A percentile compares a stretch with the other conserved stretches of the same genome.
Evolutionary conservation across 2,113 vertebrate species (phyloP).

Genomic region (Lophotis ruficrista): DNA sequence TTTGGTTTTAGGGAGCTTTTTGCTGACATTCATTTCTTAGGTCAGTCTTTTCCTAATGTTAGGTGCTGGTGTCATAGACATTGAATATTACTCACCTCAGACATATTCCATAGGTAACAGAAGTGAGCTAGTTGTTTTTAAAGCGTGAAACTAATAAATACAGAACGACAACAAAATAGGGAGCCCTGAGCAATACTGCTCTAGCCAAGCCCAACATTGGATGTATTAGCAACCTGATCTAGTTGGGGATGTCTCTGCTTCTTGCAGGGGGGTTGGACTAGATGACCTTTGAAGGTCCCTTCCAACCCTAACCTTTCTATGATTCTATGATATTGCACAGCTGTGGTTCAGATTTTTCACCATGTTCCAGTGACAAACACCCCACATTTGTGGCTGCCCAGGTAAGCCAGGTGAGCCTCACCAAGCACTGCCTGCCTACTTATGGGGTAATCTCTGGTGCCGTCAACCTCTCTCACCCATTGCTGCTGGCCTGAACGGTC

Average conservation of each 20-base stretch:
- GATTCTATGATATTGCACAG: background rate
- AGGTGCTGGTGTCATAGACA: background rate
- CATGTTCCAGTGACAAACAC: background rate
- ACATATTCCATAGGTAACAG: background rate
- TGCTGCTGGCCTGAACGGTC: background rate
- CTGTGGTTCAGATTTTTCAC: background rate
- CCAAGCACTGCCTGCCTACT: background rate
- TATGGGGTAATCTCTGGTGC: background rate
- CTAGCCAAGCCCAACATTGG: accelerated
- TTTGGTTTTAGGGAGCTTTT: background rate
- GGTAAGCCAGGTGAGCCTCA: background rate
- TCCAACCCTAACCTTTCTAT: no score
- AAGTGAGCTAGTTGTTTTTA: background rate
- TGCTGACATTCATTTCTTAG: background rate
- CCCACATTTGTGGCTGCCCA: background rate
- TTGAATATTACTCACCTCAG: background rate
- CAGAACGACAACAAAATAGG: background rate
- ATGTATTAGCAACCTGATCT: no score
- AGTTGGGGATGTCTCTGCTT: no score
- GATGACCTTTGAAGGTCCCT: no score
- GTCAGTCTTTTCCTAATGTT: background rate
- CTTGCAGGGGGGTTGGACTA: no score
- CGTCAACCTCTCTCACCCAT: background rate
- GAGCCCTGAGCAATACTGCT: background rate
- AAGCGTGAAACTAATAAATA: background rate